Percentiles rank a stretch among this genome's conserved stretches.
These are phyloP conservation scores for Limnephilus auricula DNA, from an alignment of 2,888 invertebrate species.

Conservation along the genomic window DNA sequence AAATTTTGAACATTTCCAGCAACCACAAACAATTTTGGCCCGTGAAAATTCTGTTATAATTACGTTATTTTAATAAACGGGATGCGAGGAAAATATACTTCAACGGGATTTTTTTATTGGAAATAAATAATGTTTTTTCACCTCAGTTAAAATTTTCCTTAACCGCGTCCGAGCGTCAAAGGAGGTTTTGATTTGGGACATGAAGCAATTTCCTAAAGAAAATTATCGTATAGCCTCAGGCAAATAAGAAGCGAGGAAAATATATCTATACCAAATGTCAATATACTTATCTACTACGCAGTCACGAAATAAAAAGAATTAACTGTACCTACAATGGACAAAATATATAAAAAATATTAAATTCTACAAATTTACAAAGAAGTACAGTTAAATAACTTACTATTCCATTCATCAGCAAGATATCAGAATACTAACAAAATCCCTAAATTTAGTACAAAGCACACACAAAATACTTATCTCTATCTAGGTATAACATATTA, in stretches of 20 bases:
- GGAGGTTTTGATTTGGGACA: neutral
- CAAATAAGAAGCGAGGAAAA: neutral
- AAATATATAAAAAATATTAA: too few relatives aligned
- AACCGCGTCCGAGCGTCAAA: slow-evolving; percentile 14
- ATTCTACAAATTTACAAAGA: too few relatives aligned
- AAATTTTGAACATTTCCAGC: neutral
- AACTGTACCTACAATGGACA: too few relatives aligned
- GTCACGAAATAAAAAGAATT: neutral
- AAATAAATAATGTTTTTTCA: neutral
- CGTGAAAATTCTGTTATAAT: neutral
- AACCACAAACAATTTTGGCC: neutral
- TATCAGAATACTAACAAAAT: too few relatives aligned
- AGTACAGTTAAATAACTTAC: too few relatives aligned
- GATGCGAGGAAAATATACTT: neutral
- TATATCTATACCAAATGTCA: neutral
- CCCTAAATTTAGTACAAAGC: too few relatives aligned
- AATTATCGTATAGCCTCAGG: neutral
- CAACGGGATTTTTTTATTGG: neutral
- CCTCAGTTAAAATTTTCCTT: slow-evolving; percentile 14
- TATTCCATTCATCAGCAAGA: too few relatives aligned
- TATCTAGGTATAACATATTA: too few relatives aligned
- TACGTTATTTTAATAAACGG: neutral
- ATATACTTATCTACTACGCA: neutral
- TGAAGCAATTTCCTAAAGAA: neutral
- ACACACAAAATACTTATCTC: too few relatives aligned